Percentiles rank a stretch among this genome's conserved stretches.
These are phyloP conservation scores for Gari tellinella DNA, from an alignment of 2,888 invertebrate species.

Conservation along the genomic window DNA sequence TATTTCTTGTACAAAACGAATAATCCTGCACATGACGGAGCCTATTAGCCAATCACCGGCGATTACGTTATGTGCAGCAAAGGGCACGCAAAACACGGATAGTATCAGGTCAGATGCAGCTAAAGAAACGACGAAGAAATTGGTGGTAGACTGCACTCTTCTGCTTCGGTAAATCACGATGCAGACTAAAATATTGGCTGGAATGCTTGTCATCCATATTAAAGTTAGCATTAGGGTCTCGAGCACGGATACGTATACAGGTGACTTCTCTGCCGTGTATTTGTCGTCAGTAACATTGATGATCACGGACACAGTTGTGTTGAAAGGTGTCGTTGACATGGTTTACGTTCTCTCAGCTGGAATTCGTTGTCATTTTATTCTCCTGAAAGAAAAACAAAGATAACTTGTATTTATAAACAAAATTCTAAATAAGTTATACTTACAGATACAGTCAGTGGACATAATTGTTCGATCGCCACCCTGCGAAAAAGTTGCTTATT, in stretches of 20 bases:
- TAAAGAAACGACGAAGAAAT: conserved; percentile 81
- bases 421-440: no score
- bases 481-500: no score
- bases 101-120: conserved; percentile 75
- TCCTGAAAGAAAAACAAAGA: no score
- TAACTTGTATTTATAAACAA: no score
- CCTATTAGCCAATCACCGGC: conserved; percentile 72
- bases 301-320: conserved; percentile 4
- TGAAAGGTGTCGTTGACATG: neutral
- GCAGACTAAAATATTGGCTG: conserved; percentile 79
- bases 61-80: conserved; percentile 67
- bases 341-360: no score
- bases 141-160: conserved; percentile 83
- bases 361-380: no score
- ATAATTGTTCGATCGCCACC: no score
- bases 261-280: conserved; percentile 3
- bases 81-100: conserved; percentile 70
- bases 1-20: conserved; percentile 72
- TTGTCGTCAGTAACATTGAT: conserved; percentile 4
- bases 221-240: conserved; percentile 31
- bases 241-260: conserved; percentile 22
- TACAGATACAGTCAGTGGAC: no score
- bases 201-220: conserved; percentile 67
- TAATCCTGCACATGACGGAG: conserved; percentile 73
- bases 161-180: conserved; percentile 81